phyloP scores from a whole-genome alignment of 2,888 invertebrate genomes.

The Isotomurus palustris region DNA sequence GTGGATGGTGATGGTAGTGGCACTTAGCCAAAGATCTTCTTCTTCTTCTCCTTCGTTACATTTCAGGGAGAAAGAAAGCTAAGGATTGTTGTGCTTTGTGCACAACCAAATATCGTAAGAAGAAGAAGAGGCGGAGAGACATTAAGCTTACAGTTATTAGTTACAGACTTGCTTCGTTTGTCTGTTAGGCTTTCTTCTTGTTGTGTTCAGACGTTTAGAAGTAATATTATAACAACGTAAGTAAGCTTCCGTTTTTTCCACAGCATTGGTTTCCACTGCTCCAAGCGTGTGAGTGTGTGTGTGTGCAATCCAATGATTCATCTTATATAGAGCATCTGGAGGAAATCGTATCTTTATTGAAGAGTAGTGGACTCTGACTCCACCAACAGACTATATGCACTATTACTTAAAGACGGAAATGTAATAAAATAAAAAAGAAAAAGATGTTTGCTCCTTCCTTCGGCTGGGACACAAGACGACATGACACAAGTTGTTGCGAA shows the following conservation, averaged over 20 bases:
- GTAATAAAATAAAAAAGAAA: neutral
- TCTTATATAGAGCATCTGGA: conserved; percentile 7
- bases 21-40: too few relatives aligned
- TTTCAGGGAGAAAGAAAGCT: too few relatives aligned
- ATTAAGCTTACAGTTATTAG: too few relatives aligned
- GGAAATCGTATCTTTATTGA: conserved; percentile 1
- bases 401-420: neutral
- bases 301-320: neutral
- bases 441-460: neutral
- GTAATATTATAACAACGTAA: neutral
- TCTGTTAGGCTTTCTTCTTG: too few relatives aligned
- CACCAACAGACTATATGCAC: neutral
- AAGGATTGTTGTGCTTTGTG: too few relatives aligned
- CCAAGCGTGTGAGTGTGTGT: too few relatives aligned
- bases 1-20: too few relatives aligned
- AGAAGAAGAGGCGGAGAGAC: too few relatives aligned
- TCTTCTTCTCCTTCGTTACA: too few relatives aligned
- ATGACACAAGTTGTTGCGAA: neutral
- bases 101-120: too few relatives aligned
- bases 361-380: too few relatives aligned
- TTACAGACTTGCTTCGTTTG: too few relatives aligned
- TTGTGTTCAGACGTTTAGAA: neutral
- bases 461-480: neutral
- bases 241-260: neutral
- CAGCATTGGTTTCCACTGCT: conserved; percentile 1